These are phyloP conservation scores for Neotoma lepida DNA, from an alignment of 2,113 vertebrate species.

Conservation along the genomic window DNA sequence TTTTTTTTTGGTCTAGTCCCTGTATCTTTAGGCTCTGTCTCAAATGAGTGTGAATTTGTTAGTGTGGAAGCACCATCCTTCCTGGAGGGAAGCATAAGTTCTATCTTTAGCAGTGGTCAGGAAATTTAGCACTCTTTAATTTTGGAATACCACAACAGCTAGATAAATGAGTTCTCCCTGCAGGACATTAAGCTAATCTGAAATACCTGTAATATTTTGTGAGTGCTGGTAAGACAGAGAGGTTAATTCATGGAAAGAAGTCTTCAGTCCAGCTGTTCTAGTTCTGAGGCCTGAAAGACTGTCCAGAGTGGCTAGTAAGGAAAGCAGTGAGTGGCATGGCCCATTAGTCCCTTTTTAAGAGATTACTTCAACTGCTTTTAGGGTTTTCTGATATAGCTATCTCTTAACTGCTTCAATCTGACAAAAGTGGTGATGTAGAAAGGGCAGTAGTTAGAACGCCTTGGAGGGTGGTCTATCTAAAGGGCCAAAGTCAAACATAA, in stretches of 20 bases:
- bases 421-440: background rate
- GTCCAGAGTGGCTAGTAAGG: background rate
- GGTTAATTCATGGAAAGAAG: background rate
- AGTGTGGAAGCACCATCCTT: background rate
- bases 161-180: background rate
- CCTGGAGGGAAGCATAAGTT: background rate
- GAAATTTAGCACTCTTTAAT: background rate
- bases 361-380: background rate
- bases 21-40: background rate
- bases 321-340: background rate
- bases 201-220: background rate
- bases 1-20: background rate
- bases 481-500: background rate
- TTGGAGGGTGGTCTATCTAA: background rate
- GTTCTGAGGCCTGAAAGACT: background rate
- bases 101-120: background rate
- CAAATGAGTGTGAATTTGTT: background rate
- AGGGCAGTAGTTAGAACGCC: background rate
- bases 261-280: background rate
- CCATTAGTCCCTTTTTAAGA: background rate
- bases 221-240: background rate
- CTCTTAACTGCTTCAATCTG: background rate
- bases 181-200: background rate
- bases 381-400: no score
- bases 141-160: background rate